Conservation (phyloP, 2,888 invertebrate species). For the Drosophila kuntzei region DNA sequence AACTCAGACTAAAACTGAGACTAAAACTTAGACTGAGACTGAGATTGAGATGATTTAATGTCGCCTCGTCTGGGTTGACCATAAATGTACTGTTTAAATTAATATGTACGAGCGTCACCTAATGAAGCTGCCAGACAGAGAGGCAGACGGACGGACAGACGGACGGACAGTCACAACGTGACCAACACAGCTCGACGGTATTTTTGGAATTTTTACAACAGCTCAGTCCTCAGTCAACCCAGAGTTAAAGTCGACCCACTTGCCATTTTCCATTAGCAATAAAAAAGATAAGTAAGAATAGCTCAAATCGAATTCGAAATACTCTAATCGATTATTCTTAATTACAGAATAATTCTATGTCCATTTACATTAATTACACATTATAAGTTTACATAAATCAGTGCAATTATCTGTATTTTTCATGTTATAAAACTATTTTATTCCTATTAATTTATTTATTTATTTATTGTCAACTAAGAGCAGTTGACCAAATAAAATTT, state of each 20-base stretch:
- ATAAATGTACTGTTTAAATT: slow-evolving; percentile 73
- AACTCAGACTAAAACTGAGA: slow-evolving; percentile 3
- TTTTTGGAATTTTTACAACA: slow-evolving; percentile 80
- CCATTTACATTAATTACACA: too few species aligned
- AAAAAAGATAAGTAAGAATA: slow-evolving; percentile 10
- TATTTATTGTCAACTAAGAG: too few species aligned
- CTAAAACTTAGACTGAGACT: slow-evolving; percentile 42
- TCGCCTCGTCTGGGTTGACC: slow-evolving; percentile 43
- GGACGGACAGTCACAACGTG: slow-evolving; percentile 52
- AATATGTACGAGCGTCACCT: slow-evolving; percentile 78
- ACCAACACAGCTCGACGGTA: slow-evolving; percentile 66
- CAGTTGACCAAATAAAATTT: too few species aligned
- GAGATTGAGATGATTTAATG: slow-evolving; percentile 74
- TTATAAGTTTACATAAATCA: too few species aligned
- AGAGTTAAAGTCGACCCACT: slow-evolving; percentile 24
- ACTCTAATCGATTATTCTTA: background rate
- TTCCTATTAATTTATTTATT: too few species aligned
- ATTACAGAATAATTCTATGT: background rate
- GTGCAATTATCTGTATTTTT: too few species aligned
- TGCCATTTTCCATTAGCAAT: slow-evolving; percentile 55
- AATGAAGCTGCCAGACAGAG: slow-evolving; percentile 61
- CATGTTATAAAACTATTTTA: too few species aligned
- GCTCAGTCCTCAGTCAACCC: slow-evolving; percentile 30
- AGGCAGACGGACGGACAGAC: slow-evolving; percentile 4
- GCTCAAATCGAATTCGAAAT: background rate